Conservation (phyloP, 2,888 invertebrate species). For the Cerastoderma edule region DNA sequence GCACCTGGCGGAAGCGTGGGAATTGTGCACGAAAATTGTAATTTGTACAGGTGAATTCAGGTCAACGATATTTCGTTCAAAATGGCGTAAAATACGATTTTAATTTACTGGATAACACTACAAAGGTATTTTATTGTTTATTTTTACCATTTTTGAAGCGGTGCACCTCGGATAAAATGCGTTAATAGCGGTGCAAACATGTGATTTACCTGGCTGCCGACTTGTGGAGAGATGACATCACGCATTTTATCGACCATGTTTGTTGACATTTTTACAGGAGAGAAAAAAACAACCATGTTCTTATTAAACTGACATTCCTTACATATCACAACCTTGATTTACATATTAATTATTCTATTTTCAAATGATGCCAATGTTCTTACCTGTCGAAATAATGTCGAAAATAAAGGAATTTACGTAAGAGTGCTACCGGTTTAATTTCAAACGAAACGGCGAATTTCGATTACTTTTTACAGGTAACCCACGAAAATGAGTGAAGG, state of each 20-base stretch:
- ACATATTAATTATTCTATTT: background rate
- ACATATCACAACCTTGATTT: background rate
- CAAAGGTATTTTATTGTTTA: no score
- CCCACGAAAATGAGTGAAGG: constrained; percentile 44
- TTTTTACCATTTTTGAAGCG: background rate
- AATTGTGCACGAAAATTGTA: constrained; percentile 34
- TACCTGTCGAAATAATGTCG: no score
- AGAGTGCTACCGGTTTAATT: background rate
- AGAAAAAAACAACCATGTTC: no score
- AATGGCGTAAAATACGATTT: constrained; percentile 45
- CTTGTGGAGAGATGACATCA: constrained; percentile 22
- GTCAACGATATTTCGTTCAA: constrained; percentile 41
- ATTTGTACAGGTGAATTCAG: constrained; percentile 60
- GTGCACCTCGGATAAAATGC: constrained; percentile 11
- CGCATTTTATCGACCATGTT: constrained; percentile 17
- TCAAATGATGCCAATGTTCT: background rate
- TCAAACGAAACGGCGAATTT: background rate
- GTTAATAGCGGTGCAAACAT: no score
- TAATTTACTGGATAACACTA: background rate
- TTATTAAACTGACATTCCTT: no score
- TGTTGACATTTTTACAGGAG: constrained; percentile 17
- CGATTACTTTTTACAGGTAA: constrained; percentile 21
- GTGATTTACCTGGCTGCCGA: no score
- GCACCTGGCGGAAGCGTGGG: constrained; percentile 65
- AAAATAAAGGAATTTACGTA: background rate